Evolutionary conservation across 2,797 vertebrate genomes (phyloP), one percentile per base, ranked within the genome.

Genomic region (Podarcis lilfordi): DNA sequence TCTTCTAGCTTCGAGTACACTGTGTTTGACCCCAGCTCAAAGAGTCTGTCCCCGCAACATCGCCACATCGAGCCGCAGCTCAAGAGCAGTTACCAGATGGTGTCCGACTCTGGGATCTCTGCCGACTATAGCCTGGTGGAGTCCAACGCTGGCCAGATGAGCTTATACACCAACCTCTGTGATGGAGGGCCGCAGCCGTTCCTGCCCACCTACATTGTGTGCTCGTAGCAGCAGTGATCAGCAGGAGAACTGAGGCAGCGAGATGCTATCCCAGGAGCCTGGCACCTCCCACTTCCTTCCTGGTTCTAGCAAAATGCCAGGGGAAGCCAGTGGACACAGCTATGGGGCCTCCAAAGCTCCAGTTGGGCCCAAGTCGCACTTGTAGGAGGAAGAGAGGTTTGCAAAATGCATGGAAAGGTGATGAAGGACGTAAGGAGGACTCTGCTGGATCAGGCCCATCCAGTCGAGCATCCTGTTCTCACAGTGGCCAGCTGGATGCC

Each of bases 61-160:
- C 85, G 72, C 17, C 82, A 69, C 25, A 97, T 97, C 92, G 94
- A 95, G 1, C 97, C 96, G 71, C 96, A 96, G 64, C 95, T 97
- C 0, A 97, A 96, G 79, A 98, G 98, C 93, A 93, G 97, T n/a
- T 98, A 98, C 94, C 97, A 98, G 92, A 94, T 97, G 32, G 97
- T 97, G 66, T 97, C 98, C 0, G 98, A 98, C 90, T 98, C 98
- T 0, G 98, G 98, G 1, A 97, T 98, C 68, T 98, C 97, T 2
- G 97, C 98, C 88, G 97, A 98, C 93, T 98, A 98, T 91, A 98
- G 96, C 4, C 71, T 76, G 7, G 97, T 97, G 95, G 97, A 91
- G 71, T 96, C 95, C 11, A 95, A 95, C 1, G 96, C 96, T 80
- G 82, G 95, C n/a, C 96, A 92, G 21, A 96, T 92, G 88, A 89